Evolutionary conservation across 2,888 invertebrate genomes (phyloP).

Genomic region (Lymantria dispar): DNA sequence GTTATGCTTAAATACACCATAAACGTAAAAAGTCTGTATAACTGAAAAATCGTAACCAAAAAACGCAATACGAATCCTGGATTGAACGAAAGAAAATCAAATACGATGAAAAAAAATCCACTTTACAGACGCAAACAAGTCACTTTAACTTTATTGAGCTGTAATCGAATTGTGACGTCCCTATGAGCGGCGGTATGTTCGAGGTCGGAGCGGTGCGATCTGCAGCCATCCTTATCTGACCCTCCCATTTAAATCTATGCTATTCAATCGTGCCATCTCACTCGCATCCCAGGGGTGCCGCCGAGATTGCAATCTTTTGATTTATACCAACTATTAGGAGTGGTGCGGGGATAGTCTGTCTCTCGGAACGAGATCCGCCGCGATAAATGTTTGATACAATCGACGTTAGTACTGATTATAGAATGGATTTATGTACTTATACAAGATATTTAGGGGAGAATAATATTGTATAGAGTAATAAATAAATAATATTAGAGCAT

Average conservation of each 20-base stretch:
- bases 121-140: conserved; percentile 82
- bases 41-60: conserved; percentile 25
- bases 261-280: conserved; percentile 81
- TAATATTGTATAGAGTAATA: too few species aligned
- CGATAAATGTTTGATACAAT: conserved; percentile 73
- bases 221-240: conserved; percentile 80
- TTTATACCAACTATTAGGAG: conserved; percentile 83
- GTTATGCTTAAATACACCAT: not conserved
- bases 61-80: conserved; percentile 40
- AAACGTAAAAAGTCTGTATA: conserved; percentile 21
- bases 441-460: conserved; percentile 23
- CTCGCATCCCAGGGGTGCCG: conserved; percentile 81
- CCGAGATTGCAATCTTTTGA: conserved; percentile 82
- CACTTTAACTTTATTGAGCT: conserved; percentile 83
- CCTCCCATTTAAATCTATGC: conserved; percentile 81
- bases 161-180: conserved; percentile 83
- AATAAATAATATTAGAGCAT: conserved; percentile 1
- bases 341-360: conserved; percentile 74
- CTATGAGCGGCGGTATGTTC: conserved; percentile 59
- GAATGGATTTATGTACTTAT: conserved; percentile 62
- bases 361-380: conserved; percentile 64
- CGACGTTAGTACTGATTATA: conserved; percentile 74
- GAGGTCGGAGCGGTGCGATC: conserved; percentile 65
- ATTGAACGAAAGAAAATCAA: conserved; percentile 58
- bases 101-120: conserved; percentile 78